Percentiles rank a stretch among this genome's conserved stretches.
Evolutionary conservation across 2,797 vertebrate genomes (phyloP).

Genomic region (Manis pentadactyla): DNA sequence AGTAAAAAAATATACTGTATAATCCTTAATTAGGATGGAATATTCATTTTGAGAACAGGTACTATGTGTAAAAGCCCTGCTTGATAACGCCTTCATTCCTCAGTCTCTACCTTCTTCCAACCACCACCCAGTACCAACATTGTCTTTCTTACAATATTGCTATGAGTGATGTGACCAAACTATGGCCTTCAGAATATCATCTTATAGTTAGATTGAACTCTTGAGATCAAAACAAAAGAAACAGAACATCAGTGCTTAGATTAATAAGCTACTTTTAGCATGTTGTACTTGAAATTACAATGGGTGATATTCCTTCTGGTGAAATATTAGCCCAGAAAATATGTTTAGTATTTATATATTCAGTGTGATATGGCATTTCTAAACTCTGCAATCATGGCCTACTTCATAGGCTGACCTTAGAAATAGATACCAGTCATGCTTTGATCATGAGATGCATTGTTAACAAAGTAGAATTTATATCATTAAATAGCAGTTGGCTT

Average conservation of each 20-base stretch:
- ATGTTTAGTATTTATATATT: conserved; percentile 17
- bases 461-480: conserved; percentile 30
- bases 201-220: neutral
- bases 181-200: neutral
- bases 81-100: neutral
- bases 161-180: neutral
- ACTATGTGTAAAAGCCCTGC: neutral
- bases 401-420: neutral
- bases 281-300: neutral
- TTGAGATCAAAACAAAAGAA: neutral
- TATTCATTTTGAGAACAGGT: neutral
- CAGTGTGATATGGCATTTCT: neutral
- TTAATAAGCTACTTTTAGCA: neutral
- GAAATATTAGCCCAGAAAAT: neutral
- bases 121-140: neutral
- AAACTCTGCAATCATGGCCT: neutral
- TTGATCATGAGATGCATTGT: conserved; percentile 4
- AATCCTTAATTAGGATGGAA: neutral
- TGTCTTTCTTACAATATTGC: neutral
- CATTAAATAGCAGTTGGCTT: conserved; percentile 4
- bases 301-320: neutral
- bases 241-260: neutral
- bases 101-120: accelerated
- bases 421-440: neutral
- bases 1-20: neutral